These are phyloP conservation scores for Cheilosia urbana DNA, from an alignment of 2,888 invertebrate genomes.

Conservation along the genomic window DNA sequence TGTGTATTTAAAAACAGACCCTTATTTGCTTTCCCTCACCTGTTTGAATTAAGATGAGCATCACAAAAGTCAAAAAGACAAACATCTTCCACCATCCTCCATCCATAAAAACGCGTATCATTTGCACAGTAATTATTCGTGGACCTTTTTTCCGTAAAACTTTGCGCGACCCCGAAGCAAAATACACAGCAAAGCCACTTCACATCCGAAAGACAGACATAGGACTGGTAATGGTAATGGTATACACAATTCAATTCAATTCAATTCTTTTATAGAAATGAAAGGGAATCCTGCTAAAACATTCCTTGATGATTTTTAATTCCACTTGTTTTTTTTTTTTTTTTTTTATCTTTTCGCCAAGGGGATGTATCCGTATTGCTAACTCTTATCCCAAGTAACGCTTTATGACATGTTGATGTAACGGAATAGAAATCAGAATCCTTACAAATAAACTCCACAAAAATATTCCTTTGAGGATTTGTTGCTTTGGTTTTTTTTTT, in stretches of 20 bases:
- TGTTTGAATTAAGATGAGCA: no score
- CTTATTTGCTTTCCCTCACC: no score
- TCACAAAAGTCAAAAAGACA: no score
- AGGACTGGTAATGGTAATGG: neutral
- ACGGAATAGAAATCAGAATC: neutral
- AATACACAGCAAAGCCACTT: neutral
- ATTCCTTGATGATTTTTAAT: conserved; percentile 8
- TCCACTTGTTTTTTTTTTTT: neutral
- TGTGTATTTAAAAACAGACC: no score
- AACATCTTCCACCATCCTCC: neutral
- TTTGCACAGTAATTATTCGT: conserved; percentile 5
- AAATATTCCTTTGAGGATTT: neutral
- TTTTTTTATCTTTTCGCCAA: no score
- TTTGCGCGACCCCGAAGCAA: neutral
- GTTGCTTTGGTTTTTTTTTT: no score
- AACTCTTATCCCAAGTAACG: no score
- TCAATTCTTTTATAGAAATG: neutral
- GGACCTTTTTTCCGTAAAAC: neutral
- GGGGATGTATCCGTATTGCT: no score
- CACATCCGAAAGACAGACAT: neutral
- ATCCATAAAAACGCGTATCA: neutral
- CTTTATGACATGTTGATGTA: no score
- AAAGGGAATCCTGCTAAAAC: neutral
- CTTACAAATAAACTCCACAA: conserved; percentile 20
- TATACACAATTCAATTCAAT: no score